Base-by-base conservation (phyloP, 92 coral and sea anemone species). In the Palythoa grandiflora region DNA sequence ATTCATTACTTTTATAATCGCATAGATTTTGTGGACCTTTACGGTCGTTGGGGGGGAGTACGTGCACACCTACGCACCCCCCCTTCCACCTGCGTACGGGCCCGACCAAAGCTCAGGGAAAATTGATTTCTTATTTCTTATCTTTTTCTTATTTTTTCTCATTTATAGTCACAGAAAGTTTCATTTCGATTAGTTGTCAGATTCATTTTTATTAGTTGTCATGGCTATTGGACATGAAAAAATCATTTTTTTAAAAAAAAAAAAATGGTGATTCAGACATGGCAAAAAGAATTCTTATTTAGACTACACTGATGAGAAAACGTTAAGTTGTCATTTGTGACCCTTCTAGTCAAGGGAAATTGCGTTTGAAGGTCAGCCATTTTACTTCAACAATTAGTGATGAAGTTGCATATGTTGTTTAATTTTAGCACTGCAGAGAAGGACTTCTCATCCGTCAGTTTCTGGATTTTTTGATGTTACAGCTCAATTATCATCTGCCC, bases 401-500 rank as follows among this genome's bases (percentile, higher is more conserved):
- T 73, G 77, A 73, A 20, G 77, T 38, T 73, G n/a, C 13, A 73
- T 40, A 73, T 38, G 13, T 73, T 73, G 15, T 73, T 73, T 73
- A 38, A 73, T 73, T 73, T 73, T 73, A 73, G 77, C 77, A 73
- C 77, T 73, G 77, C 38, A 36, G 14, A 16, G 38, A 73, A 73
- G 21, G 53, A 73, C 53, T 73, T 73, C 77, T 38, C 77, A 73
- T 36, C 77, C 77, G 38, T 38, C 77, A 73, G 55, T 73, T 20
- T 36, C 77, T 73, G 77, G 37, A 73, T 73, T 38, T 73, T 73
- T 73, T 73, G 77, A 73, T 35, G 38, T 17, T 73, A 73, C 36
- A 73, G 20, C 77, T 19, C 77, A 73, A 19, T 37, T 37, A 73
- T 73, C 77, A 73, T 73, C 53, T 35, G 38, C 9, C 77, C 77